Conservation (phyloP, 2,113 vertebrate species). For the Peromyscus polionotus region DNA sequence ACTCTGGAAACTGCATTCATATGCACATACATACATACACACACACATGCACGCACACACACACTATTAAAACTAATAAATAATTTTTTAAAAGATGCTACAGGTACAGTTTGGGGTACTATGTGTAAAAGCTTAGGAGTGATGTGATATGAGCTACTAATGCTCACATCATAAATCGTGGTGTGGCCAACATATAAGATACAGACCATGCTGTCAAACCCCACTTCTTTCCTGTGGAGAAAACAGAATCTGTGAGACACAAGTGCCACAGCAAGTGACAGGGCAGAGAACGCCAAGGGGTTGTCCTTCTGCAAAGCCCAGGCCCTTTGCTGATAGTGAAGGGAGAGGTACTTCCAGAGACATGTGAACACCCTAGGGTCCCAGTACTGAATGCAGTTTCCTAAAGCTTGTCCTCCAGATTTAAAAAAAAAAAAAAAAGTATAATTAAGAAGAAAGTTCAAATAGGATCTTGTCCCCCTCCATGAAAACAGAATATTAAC, state of each 20-base stretch:
- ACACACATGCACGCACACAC: too few species aligned
- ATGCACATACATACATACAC: neutral
- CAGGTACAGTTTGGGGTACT: neutral
- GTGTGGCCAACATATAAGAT: neutral
- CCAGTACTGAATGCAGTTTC: neutral
- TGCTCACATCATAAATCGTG: neutral
- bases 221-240: neutral
- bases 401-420: slow-evolving; percentile 16
- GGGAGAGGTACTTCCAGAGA: neutral
- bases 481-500: slow-evolving; percentile 22
- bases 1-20: neutral
- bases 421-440: neutral
- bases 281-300: neutral
- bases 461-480: neutral
- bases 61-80: neutral
- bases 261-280: neutral
- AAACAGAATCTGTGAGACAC: neutral
- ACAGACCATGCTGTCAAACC: neutral
- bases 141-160: neutral
- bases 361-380: neutral
- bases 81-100: neutral
- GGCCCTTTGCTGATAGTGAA: neutral
- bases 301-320: neutral
- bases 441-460: neutral
- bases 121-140: neutral